Percentiles rank a stretch among this genome's conserved stretches.
phyloP scores from a whole-genome alignment of 2,888 invertebrate genomes.

The Drosophila fungiperda region DNA sequence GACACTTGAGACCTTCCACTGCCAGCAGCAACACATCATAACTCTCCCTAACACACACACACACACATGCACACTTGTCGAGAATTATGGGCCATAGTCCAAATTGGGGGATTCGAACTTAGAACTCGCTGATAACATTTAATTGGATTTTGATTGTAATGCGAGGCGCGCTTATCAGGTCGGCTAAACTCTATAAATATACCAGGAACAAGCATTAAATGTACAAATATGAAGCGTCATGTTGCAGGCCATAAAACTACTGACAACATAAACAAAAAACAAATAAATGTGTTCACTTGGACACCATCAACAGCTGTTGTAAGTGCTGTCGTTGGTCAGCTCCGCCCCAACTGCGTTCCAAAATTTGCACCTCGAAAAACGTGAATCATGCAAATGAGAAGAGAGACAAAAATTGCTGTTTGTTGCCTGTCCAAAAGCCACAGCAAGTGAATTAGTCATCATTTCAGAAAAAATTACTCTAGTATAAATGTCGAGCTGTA shows the following conservation, averaged over 20 bases:
- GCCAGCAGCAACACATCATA: neutral
- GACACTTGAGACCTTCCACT: constrained; percentile 16
- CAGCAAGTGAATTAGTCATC: constrained; percentile 72
- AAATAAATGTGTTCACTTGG: neutral
- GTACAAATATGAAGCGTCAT: neutral
- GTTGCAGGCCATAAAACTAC: constrained; percentile 5
- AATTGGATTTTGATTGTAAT: constrained; percentile 74
- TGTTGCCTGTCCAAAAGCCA: constrained; percentile 35
- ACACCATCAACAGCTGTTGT: constrained; percentile 16
- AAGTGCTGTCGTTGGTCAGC: constrained; percentile 10
- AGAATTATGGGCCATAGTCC: constrained; percentile 19
- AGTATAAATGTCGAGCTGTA: constrained; percentile 52
- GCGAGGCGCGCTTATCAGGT: constrained; percentile 58
- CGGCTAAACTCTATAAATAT: constrained; percentile 12
- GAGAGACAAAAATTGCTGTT: constrained; percentile 21
- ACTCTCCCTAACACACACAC: neutral
- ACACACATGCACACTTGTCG: constrained; percentile 5
- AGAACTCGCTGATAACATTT: constrained; percentile 65
- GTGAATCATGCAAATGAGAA: constrained; percentile 69
- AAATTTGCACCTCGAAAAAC: constrained; percentile 57
- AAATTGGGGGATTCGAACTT: constrained; percentile 35
- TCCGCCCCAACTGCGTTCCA: constrained; percentile 51
- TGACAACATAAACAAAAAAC: constrained; percentile 10
- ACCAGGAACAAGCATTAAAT: constrained; percentile 23
- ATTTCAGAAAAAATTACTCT: constrained; percentile 70